Evolutionary conservation across 53 echinoderm and acorn worm species (phyloP).

Genomic region (Hippasteria phrygiana): DNA sequence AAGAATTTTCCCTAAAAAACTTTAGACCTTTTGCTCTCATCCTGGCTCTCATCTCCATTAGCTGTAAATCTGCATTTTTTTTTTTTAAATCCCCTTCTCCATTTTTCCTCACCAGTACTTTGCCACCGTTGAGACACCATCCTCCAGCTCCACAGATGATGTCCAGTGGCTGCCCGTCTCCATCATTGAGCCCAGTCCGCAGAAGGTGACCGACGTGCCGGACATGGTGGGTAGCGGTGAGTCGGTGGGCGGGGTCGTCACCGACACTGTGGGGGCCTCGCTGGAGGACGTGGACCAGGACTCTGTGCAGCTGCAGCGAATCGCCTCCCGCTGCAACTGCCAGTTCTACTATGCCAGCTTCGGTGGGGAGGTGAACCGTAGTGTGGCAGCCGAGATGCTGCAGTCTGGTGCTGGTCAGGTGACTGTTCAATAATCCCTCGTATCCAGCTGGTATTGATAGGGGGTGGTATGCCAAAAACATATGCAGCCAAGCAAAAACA

Average conservation of each 20-base stretch:
- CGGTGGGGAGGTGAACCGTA: constrained; percentile 82
- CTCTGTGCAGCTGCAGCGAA: constrained; percentile 91
- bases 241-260: constrained; percentile 98
- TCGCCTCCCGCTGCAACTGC: constrained; percentile 91
- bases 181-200: constrained; percentile 85
- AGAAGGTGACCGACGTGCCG: constrained; percentile 77
- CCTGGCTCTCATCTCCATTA: no score
- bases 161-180: constrained; percentile 90
- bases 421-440: no score
- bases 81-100: no score
- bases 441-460: no score
- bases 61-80: no score
- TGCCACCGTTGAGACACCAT: constrained; percentile 92
- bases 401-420: constrained; percentile 73
- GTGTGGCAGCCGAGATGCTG: constrained; percentile 86
- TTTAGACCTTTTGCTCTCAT: no score
- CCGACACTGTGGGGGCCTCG: constrained; percentile 87
- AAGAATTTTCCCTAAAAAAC: no score
- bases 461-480: no score
- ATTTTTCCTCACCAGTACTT: constrained; percentile 74
- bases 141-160: constrained; percentile 62
- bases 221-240: constrained; percentile 98
- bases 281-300: constrained; percentile 74
- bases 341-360: constrained; percentile 93
- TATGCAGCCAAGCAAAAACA: no score